Evolutionary conservation across 2,888 invertebrate species (phyloP).

Genomic region (Cephus spinipes): DNA sequence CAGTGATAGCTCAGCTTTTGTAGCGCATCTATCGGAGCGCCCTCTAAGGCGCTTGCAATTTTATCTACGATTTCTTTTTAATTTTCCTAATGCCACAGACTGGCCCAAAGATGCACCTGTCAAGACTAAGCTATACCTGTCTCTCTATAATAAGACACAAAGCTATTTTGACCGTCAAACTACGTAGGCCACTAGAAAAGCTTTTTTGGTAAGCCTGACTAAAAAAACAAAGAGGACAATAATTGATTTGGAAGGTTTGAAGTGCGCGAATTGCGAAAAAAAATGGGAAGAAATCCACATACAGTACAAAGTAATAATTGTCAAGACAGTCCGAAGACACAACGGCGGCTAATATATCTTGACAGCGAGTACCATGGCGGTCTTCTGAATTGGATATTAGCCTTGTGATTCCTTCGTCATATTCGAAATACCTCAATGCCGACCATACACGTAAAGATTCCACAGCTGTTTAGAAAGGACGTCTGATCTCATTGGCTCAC

Average conservation of each 20-base stretch:
- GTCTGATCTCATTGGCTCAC: not conserved
- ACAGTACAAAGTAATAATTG: conserved; percentile 44
- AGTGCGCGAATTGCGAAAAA: conserved; percentile 14
- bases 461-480: not conserved
- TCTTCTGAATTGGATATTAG: not conserved
- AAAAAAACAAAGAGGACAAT: conserved; percentile 40
- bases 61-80: conserved; percentile 3
- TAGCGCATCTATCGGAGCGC: conserved; percentile 66
- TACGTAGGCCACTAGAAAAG: not conserved
- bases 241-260: conserved; percentile 33
- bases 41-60: conserved; percentile 51
- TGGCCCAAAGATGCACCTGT: not conserved
- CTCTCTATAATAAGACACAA: not conserved
- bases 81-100: not conserved
- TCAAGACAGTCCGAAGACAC: conserved; percentile 13
- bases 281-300: conserved; percentile 24
- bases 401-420: not conserved
- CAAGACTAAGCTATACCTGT: not conserved
- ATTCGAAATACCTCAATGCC: not conserved
- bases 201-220: too few relatives aligned
- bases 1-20: conserved; percentile 87
- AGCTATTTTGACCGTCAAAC: not conserved
- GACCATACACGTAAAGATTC: not conserved
- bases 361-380: not conserved
- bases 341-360: not conserved